Conservation (phyloP, 1,140 invertebrate species). For the Saccostrea echinata region DNA sequence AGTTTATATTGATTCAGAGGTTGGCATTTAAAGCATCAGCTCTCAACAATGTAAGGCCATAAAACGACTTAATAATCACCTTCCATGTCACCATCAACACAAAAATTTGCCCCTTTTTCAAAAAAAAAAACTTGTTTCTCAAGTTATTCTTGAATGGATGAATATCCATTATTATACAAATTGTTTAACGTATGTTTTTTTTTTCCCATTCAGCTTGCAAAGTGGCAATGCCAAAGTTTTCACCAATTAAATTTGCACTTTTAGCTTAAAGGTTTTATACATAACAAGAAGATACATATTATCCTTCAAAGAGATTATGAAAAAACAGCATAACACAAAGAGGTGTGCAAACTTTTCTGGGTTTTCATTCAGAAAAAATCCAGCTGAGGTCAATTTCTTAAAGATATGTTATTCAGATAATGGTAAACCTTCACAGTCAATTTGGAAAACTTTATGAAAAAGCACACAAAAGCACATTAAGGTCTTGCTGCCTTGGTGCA, state of each 20-base stretch:
- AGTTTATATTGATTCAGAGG: conserved; percentile 34
- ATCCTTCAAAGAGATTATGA: neutral
- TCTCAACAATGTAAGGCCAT: neutral
- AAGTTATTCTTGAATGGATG: neutral
- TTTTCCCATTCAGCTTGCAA: neutral
- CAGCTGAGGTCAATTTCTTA: neutral
- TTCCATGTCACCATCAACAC: neutral
- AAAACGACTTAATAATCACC: neutral
- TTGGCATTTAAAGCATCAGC: neutral
- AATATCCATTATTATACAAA: neutral
- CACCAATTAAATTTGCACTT: conserved; percentile 12
- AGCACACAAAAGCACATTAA: neutral
- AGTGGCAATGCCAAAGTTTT: neutral
- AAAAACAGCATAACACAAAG: neutral
- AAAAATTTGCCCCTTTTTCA: neutral
- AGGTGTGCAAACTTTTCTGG: neutral
- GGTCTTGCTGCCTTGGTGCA: neutral
- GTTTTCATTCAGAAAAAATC: neutral
- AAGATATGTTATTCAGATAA: neutral
- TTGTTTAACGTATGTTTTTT: neutral
- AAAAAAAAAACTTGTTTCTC: no score
- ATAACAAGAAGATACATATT: neutral
- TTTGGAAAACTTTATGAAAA: conserved; percentile 12
- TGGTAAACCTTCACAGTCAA: neutral
- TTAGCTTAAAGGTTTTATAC: neutral